phyloP scores from a whole-genome alignment of 2,888 invertebrate species.

The Lordiphosa andalusiaca region DNA sequence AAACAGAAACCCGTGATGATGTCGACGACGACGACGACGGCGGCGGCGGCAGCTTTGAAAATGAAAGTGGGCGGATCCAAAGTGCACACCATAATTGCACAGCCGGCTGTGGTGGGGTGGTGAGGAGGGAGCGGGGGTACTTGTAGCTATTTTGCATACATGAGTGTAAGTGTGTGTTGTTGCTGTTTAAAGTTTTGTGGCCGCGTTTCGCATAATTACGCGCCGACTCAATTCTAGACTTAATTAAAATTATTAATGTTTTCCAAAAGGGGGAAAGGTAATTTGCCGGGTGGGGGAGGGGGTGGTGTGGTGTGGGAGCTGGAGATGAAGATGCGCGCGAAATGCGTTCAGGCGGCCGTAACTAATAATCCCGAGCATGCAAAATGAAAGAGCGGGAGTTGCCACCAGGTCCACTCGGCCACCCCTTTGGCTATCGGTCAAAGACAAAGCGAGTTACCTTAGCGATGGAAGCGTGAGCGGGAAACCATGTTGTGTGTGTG shows the following conservation, averaged over 20 bases:
- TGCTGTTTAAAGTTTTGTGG: slow-evolving; percentile 11
- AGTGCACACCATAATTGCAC: slow-evolving; percentile 56
- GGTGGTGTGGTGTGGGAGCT: background rate
- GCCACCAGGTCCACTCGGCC: background rate
- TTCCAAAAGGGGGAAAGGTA: too few relatives aligned
- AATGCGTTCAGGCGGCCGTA: slow-evolving; percentile 77
- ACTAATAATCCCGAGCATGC: slow-evolving; percentile 70
- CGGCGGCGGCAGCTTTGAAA: slow-evolving; percentile 61
- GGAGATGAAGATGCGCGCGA: slow-evolving; percentile 30
- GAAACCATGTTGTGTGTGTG: too few relatives aligned
- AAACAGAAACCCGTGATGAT: slow-evolving; percentile 42
- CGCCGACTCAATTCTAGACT: slow-evolving; percentile 68
- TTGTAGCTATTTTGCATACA: too few relatives aligned
- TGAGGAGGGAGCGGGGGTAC: background rate
- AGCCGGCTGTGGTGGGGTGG: background rate
- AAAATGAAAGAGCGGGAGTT: slow-evolving; percentile 34
- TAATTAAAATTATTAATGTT: slow-evolving; percentile 70
- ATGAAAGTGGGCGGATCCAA: slow-evolving; percentile 62
- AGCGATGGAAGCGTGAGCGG: slow-evolving; percentile 11
- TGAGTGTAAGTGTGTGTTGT: too few relatives aligned
- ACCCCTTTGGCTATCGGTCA: slow-evolving; percentile 32
- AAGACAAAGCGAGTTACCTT: background rate
- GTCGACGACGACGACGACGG: slow-evolving; percentile 62
- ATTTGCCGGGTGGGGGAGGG: slow-evolving; percentile 1
- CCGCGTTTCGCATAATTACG: slow-evolving; percentile 75